Conservation (phyloP, 2,888 invertebrate genomes). For the Eupithecia vulgata region DNA sequence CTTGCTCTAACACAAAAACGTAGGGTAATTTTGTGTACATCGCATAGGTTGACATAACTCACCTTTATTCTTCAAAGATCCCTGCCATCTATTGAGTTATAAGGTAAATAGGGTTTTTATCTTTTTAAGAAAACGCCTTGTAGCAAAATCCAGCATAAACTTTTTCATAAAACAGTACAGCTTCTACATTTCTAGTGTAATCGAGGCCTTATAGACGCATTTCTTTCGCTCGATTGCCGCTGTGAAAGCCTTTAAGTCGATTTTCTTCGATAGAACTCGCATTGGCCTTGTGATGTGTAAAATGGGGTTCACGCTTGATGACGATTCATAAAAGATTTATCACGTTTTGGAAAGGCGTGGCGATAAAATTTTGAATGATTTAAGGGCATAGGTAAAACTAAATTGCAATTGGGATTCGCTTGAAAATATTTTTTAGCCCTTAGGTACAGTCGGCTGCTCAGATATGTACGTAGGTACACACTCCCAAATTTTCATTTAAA, state of each 20-base stretch:
- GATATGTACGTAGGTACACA: no score
- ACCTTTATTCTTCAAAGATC: no score
- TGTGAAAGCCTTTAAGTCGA: constrained; percentile 44
- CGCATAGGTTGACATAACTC: no score
- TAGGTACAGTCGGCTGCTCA: background rate
- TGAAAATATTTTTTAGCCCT: background rate
- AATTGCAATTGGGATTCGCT: background rate
- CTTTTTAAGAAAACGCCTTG: background rate
- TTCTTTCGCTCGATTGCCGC: constrained; percentile 48
- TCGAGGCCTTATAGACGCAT: constrained; percentile 25
- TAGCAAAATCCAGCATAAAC: background rate
- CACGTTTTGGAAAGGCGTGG: constrained; percentile 39
- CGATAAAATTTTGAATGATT: constrained; percentile 34
- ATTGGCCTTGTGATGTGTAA: constrained; percentile 51
- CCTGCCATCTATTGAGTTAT: no score
- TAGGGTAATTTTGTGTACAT: no score
- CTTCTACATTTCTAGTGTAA: constrained; percentile 15
- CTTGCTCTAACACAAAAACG: no score
- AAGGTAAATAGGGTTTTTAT: no score
- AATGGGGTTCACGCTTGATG: constrained; percentile 49
- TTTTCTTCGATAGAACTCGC: constrained; percentile 42
- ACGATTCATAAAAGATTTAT: constrained; percentile 48
- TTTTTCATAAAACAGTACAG: background rate
- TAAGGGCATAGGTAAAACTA: constrained; percentile 31
- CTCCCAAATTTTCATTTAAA: no score